Evolutionary conservation across 2,113 vertebrate species (phyloP).

Genomic region (Anoplopoma fimbria): DNA sequence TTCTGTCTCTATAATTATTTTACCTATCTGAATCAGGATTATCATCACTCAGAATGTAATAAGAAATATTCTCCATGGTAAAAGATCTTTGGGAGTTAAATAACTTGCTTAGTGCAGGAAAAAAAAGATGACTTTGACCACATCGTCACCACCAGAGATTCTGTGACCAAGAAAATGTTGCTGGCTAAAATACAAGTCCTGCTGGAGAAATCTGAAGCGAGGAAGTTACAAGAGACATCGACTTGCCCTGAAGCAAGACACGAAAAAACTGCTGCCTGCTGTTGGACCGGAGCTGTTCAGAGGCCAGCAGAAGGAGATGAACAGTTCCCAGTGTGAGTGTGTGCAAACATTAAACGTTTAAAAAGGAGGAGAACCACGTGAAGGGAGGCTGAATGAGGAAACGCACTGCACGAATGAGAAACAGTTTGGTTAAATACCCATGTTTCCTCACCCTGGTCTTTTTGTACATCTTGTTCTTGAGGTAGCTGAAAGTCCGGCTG

Average conservation of each 20-base stretch:
- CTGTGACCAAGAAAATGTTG: slow-evolving; percentile 7
- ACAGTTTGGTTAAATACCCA: not conserved
- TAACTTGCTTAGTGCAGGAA: not conserved
- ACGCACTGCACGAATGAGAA: not conserved
- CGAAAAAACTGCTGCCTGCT: not conserved
- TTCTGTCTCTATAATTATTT: not conserved
- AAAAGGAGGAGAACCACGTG: slow-evolving; percentile 2
- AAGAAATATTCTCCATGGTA: not conserved
- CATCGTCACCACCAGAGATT: slow-evolving; percentile 8
- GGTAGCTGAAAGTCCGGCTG: slow-evolving; percentile 98
- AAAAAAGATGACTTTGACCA: not conserved
- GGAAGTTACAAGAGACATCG: not conserved
- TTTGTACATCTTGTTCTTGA: slow-evolving; percentile 99
- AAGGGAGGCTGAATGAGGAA: not conserved
- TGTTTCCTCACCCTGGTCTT: slow-evolving; percentile 89
- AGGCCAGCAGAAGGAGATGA: slow-evolving; percentile 16
- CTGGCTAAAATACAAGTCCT: slow-evolving; percentile 11
- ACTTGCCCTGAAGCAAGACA: slow-evolving; percentile 33
- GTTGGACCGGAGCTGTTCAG: not conserved
- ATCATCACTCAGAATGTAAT: not conserved
- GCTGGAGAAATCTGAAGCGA: slow-evolving; percentile 20
- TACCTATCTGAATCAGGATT: not conserved
- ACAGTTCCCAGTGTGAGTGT: slow-evolving; percentile 5
- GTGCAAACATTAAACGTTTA: slow-evolving; percentile 16
- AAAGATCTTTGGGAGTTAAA: not conserved